These are phyloP conservation scores for Silurus asotus DNA, from an alignment of 2,113 vertebrate genomes.

Conservation along the genomic window DNA sequence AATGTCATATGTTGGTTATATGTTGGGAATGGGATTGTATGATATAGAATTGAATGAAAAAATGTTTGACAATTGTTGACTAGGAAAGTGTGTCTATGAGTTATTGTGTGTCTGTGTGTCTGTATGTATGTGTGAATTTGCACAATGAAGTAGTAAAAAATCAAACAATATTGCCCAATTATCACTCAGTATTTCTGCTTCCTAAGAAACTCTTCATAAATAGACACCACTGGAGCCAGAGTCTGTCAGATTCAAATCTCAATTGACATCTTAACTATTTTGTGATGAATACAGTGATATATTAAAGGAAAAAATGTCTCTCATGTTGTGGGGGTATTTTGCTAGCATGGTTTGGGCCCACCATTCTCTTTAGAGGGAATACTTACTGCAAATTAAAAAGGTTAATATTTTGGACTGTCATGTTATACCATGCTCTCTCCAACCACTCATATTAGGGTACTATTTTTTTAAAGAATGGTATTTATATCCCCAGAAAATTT, in stretches of 20 bases:
- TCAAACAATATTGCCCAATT: neutral
- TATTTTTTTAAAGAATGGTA: neutral
- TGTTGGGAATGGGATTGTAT: too few species aligned
- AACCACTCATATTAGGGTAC: neutral
- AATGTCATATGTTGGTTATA: neutral
- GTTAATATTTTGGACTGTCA: neutral
- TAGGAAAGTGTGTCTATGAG: neutral
- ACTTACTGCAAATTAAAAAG: neutral
- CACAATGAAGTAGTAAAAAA: neutral
- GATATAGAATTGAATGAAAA: neutral
- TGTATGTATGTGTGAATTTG: neutral
- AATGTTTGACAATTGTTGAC: neutral
- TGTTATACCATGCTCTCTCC: neutral
- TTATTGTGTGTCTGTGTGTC: neutral
- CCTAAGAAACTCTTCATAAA: neutral
- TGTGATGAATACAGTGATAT: neutral
- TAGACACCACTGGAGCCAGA: neutral
- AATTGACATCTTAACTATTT: neutral
- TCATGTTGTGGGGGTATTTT: neutral
- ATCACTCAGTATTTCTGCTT: neutral
- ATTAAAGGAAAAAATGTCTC: neutral
- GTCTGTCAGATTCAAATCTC: neutral
- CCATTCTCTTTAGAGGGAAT: neutral
- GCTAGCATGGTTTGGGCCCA: neutral
- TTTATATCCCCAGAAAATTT: neutral